Base-by-base conservation (phyloP, 2,888 invertebrate species). In the Tholera decimalis region DNA sequence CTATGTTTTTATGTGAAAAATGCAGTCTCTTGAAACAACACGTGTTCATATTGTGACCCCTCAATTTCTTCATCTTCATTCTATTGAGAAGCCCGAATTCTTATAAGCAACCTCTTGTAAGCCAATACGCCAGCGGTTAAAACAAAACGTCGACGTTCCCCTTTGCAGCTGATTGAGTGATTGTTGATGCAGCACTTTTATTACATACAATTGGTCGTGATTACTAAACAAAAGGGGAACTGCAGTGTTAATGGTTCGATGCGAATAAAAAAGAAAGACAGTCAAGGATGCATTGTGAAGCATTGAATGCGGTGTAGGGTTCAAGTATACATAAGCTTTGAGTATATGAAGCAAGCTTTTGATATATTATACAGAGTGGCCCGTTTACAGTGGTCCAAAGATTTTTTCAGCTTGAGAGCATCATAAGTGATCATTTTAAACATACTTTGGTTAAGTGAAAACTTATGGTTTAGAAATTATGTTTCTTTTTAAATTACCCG, bases 141-240 rank as follows among this genome's bases (percentile, higher is more conserved):
- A 87, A 85, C 86, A 86, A 87, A 85, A 79, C 61, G 68, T 69
- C 44, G 13, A 86, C 82, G 84, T 84, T 85, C 53, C 66, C 53
- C 65, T 83, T 68, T 53, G 39, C 77, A 66, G 67, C 74, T 80
- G 88, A 91, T 90, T 89, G 87, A 91, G 84, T 83, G 87, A 84
- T 88, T 86, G 88, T 86, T 86, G 85, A 80, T 85, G 84, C 84
- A 85, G 86, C 86, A 85, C 85, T 88, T 89, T 91, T 88, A 92
- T 93, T 91, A 88, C 87, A 79, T 83, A 87, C 92, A 93, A 93
- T 93, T 93, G 92, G 83, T 84, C 77, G 85, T 89, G 91, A 92
- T 92, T 89, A 86, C 78, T 82, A 56, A 73, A 76, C 66, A 74
- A 77, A 63, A 80, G 80, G 85, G 84, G 84, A 83, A 81, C 81